Conservation (phyloP, 2,113 vertebrate genomes). For the Labrus mixtus region DNA sequence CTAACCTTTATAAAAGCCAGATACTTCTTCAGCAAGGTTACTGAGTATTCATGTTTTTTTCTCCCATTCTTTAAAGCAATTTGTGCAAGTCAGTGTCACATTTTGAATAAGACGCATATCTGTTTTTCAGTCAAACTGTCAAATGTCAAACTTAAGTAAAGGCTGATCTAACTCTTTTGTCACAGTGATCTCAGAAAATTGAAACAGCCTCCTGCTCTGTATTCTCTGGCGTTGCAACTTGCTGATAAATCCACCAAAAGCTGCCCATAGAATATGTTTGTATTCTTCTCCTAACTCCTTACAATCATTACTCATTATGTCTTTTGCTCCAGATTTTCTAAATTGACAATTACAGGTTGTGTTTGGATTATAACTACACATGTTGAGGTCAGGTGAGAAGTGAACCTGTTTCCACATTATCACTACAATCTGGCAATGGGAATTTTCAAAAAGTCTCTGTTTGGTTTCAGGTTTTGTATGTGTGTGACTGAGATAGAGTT, state of each 20-base stretch:
- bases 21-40: conserved; percentile 9
- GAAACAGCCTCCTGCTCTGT: not conserved
- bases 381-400: too few relatives aligned
- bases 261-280: too few relatives aligned
- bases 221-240: not conserved
- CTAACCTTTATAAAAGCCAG: too few relatives aligned
- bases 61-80: not conserved
- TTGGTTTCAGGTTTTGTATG: conserved; percentile 13
- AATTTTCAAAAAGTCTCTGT: not conserved
- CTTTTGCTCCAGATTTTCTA: too few relatives aligned
- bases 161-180: conserved; percentile 26
- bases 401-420: too few relatives aligned
- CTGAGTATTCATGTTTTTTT: not conserved
- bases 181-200: conserved; percentile 28
- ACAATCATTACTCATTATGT: too few relatives aligned
- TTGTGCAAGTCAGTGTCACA: not conserved
- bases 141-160: conserved; percentile 50
- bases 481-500: conserved; percentile 4
- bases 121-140: conserved; percentile 14
- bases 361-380: too few relatives aligned
- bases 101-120: not conserved
- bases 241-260: too few relatives aligned
- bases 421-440: too few relatives aligned
- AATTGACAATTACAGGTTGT: too few relatives aligned
- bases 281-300: too few relatives aligned